Base-by-base conservation (phyloP, 2,113 vertebrate species). In the Apeltes quadracus region DNA sequence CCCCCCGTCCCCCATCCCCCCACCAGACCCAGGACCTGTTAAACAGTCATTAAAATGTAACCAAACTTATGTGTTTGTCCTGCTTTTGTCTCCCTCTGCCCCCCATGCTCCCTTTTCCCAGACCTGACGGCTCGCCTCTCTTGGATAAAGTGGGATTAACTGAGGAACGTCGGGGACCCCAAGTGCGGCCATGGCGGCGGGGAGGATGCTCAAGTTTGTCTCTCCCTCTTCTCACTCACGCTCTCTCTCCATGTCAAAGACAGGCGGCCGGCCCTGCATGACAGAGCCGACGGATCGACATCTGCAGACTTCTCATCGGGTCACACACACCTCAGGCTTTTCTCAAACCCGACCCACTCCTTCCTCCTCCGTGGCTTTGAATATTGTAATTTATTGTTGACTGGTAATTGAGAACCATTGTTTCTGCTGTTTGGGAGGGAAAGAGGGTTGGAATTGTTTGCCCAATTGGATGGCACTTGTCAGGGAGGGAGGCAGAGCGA, bases 131-230 rank as follows among this genome's bases (percentile, higher is more conserved):
- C 95, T 77, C 94, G 92, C 41, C 94, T 95, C 59, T 95, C 94
- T 56, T 95, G 95, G 95, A 93, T 95, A 83, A 95, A 95, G 87
- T 94, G 94, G 95, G 94, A 95, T 94, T 95, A 94, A 89, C 53
- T 29, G 76, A 12, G 65, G 53, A 59, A 39, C 38, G 54, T 2
- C 63, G 73, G 83, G 77, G 63, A 56, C 72, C 78, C 25, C 3
- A 5, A 27, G 76, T 69, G 32, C 22, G 70, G 51, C 71, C 48
- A 13, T 11, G 32, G 55, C 14, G 22, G 68, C 1, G 1, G 32
- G 15, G 22, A 34, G 61, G 66, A 68, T 70, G 70, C 55, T 36
- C 64, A 29, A 65, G 22, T 48, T 66, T 65, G 59, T 62, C 6
- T 23, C 72, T 74, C 41, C 65, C 78, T 55, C 67, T 13, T 27